A percentile compares a stretch with the other conserved stretches of the same genome.
Evolutionary conservation across 2,888 invertebrate genomes (phyloP).

Genomic region (Drosophila setosimentum): DNA sequence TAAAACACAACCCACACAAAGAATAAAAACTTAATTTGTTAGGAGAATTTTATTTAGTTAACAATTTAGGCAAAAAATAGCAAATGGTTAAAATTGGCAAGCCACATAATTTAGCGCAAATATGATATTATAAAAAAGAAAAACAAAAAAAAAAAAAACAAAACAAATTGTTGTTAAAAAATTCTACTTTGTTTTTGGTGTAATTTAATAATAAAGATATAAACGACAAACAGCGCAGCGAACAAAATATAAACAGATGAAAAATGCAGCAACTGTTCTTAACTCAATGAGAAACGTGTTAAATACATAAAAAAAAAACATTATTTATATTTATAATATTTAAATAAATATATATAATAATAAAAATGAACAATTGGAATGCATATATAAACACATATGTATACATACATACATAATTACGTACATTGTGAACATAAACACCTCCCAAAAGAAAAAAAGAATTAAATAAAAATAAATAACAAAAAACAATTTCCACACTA

Average conservation of each 20-base stretch:
- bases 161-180: slow-evolving; percentile 64
- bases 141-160: slow-evolving; percentile 25
- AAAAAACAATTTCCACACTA: slow-evolving; percentile 11
- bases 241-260: slow-evolving; percentile 69
- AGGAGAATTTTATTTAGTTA: slow-evolving; percentile 74
- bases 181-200: slow-evolving; percentile 67
- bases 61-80: slow-evolving; percentile 69
- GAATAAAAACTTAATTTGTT: slow-evolving; percentile 61
- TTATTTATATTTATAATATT: slow-evolving; percentile 66
- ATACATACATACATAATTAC: slow-evolving; percentile 45
- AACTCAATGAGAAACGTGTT: slow-evolving; percentile 55
- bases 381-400: slow-evolving; percentile 51
- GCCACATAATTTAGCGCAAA: slow-evolving; percentile 69
- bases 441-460: neutral
- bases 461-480: slow-evolving; percentile 4
- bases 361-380: slow-evolving; percentile 54
- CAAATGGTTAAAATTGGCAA: slow-evolving; percentile 67
- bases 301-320: slow-evolving; percentile 45
- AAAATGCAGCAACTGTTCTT: slow-evolving; percentile 62
- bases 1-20: slow-evolving; percentile 19
- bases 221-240: slow-evolving; percentile 83
- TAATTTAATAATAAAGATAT: slow-evolving; percentile 67
- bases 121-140: slow-evolving; percentile 61
- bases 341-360: slow-evolving; percentile 54
- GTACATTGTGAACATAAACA: slow-evolving; percentile 38